Conservation (phyloP, 2,888 invertebrate genomes). For the Apantesis nais region DNA sequence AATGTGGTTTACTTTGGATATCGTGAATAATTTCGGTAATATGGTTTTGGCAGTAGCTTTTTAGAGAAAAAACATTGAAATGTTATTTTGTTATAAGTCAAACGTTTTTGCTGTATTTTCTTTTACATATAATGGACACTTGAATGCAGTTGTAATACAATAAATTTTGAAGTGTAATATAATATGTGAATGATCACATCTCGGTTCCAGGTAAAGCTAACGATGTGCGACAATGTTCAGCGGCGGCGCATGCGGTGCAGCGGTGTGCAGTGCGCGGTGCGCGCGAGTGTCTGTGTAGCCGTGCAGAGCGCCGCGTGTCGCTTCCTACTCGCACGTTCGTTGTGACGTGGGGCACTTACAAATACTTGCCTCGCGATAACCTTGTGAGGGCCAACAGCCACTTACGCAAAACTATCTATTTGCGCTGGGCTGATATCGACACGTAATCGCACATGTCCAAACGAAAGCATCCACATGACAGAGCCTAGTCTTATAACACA, state of each 20-base stretch:
- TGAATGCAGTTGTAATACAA: neutral
- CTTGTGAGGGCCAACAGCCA: neutral
- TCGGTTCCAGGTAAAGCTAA: neutral
- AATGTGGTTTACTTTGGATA: neutral
- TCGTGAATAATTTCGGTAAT: neutral
- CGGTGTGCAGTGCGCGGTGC: neutral
- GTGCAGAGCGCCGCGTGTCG: neutral
- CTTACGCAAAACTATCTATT: neutral
- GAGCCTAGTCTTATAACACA: neutral
- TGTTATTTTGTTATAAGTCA: neutral
- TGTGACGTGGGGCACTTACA: slow-evolving; percentile 1
- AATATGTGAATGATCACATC: neutral
- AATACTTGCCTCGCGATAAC: slow-evolving; percentile 7
- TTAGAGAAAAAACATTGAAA: too few relatives aligned
- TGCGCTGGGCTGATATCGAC: neutral
- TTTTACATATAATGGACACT: neutral
- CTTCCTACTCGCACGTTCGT: neutral
- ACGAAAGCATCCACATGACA: neutral
- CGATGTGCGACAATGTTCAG: neutral
- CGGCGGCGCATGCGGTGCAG: neutral
- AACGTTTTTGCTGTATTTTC: neutral
- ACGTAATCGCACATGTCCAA: neutral
- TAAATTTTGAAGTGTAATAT: too few relatives aligned
- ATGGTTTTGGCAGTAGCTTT: neutral
- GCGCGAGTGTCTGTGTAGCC: neutral